Conservation (phyloP, 2,888 invertebrate genomes). For the Rhagophthalmus giganteus region DNA sequence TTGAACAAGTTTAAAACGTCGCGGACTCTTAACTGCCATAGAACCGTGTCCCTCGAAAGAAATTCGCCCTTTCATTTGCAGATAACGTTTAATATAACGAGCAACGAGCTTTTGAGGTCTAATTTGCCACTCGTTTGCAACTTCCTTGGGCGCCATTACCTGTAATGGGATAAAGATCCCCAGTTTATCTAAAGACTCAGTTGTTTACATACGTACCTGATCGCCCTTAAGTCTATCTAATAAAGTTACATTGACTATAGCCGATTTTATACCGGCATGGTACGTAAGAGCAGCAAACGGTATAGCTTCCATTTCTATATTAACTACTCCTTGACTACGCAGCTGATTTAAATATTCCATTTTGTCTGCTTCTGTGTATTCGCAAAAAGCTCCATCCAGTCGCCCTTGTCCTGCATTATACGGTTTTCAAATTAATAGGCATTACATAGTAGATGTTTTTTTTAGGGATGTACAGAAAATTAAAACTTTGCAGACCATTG, state of each 20-base stretch:
- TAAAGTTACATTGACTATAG: constrained; percentile 92
- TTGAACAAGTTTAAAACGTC: constrained; percentile 85
- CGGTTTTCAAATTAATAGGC: too few species aligned
- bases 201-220: constrained; percentile 66
- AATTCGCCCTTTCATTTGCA: constrained; percentile 77
- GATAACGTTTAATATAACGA: constrained; percentile 78
- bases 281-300: constrained; percentile 92
- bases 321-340: constrained; percentile 79
- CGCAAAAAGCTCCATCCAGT: constrained; percentile 95
- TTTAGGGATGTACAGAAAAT: too few species aligned
- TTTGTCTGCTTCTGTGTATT: constrained; percentile 88
- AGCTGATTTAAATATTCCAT: constrained; percentile 80
- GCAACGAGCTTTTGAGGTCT: constrained; percentile 84
- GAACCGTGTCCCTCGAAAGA: constrained; percentile 64
- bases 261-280: constrained; percentile 89
- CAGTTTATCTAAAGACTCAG: neutral
- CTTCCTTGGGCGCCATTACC: constrained; percentile 86
- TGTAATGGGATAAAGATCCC: constrained; percentile 45
- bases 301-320: constrained; percentile 97
- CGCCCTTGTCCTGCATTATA: constrained; percentile 89
- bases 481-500: too few species aligned
- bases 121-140: constrained; percentile 87
- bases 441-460: too few species aligned
- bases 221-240: constrained; percentile 92
- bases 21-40: constrained; percentile 80